A percentile compares a stretch with the other conserved stretches of the same genome.
Conservation (phyloP, 2,113 vertebrate species). For the Corynorhinus townsendii region DNA sequence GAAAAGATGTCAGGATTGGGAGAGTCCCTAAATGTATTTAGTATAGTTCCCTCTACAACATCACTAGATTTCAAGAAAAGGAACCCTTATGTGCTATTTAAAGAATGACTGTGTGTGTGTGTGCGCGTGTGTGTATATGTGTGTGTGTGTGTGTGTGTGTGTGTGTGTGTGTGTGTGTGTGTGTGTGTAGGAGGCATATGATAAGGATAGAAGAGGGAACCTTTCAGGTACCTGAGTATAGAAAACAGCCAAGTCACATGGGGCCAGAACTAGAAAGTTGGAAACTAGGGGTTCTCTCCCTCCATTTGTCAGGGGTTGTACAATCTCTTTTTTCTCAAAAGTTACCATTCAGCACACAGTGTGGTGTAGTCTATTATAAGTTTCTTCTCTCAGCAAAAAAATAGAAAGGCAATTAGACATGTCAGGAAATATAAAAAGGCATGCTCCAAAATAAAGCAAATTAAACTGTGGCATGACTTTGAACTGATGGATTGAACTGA, state of each 20-base stretch:
- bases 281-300: not conserved
- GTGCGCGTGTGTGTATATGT: not conserved
- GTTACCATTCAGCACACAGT: not conserved
- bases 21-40: not conserved
- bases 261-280: not conserved
- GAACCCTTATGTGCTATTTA: not conserved
- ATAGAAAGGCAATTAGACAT: conserved; percentile 12
- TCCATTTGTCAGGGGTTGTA: not conserved
- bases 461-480: not conserved
- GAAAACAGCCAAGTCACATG: not conserved
- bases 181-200: not conserved
- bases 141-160: not conserved
- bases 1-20: not conserved
- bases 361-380: not conserved
- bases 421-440: not conserved
- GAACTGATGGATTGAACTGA: not conserved
- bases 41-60: not conserved
- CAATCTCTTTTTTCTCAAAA: not conserved
- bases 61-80: not conserved
- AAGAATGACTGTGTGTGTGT: not conserved
- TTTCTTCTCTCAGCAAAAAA: conserved; percentile 9
- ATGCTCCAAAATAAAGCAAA: not conserved
- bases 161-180: not conserved
- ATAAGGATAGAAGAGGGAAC: not conserved
- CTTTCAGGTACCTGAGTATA: not conserved